These are phyloP conservation scores for Poecilia velifera DNA, from an alignment of 2,797 vertebrate species.

Conservation along the genomic window DNA sequence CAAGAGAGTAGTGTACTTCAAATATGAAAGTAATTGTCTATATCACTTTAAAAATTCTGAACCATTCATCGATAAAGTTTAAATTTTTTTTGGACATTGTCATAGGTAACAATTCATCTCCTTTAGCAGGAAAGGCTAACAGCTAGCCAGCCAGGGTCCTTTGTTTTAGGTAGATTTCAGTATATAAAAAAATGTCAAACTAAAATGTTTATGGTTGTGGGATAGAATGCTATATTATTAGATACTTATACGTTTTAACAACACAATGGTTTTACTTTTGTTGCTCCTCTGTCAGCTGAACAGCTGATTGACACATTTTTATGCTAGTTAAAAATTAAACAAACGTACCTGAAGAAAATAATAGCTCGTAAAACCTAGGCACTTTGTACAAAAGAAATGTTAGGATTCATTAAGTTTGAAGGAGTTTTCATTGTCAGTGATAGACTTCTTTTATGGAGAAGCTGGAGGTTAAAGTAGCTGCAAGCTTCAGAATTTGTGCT, in stretches of 20 bases:
- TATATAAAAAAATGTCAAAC: not conserved
- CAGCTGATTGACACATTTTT: not conserved
- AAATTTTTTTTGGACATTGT: too few relatives aligned
- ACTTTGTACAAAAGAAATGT: not conserved
- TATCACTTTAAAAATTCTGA: not conserved
- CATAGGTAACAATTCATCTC: too few relatives aligned
- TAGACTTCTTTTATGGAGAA: not conserved
- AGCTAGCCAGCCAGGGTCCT: not conserved
- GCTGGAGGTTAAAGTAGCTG: not conserved
- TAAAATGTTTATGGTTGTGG: not conserved
- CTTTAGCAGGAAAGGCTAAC: not conserved
- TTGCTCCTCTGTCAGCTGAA: not conserved
- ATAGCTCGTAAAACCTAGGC: not conserved
- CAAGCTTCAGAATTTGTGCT: not conserved
- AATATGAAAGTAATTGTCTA: not conserved
- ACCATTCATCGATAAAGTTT: not conserved
- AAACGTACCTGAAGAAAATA: not conserved
- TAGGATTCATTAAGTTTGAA: not conserved
- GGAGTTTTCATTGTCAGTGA: too few relatives aligned
- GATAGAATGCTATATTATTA: not conserved
- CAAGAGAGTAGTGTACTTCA: not conserved
- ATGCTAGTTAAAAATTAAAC: not conserved
- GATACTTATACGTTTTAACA: not conserved
- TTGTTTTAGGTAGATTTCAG: not conserved
- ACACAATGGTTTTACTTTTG: not conserved